phyloP scores from a whole-genome alignment of 2,797 vertebrate genomes.

The Ciconia nigra region DNA sequence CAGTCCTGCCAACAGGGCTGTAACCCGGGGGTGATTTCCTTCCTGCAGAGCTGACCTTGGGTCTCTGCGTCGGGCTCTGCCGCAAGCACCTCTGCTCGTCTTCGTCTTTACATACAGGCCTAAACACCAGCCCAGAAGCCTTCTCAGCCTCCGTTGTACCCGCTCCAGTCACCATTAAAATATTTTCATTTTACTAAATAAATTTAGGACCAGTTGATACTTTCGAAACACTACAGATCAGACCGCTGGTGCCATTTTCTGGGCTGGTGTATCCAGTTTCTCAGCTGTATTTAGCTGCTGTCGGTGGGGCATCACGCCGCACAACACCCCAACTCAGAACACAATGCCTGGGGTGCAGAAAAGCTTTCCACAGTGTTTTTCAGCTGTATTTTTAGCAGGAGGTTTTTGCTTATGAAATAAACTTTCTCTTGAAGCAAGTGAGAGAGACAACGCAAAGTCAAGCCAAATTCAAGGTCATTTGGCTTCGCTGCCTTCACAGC shows the following conservation, averaged over 20 bases:
- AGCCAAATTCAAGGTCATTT: conserved; percentile 1
- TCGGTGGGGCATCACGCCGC: background rate
- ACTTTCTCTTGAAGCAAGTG: conserved; percentile 7
- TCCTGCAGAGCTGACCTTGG: background rate
- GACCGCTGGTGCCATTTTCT: background rate
- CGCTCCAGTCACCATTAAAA: background rate
- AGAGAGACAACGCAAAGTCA: background rate
- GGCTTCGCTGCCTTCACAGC: background rate
- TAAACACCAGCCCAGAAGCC: background rate
- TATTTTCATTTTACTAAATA: background rate
- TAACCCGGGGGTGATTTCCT: background rate
- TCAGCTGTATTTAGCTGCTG: conserved; percentile 47
- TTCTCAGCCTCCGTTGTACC: background rate
- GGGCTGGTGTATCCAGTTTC: background rate
- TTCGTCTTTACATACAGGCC: background rate
- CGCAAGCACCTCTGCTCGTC: background rate
- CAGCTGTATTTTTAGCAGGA: conserved; percentile 72
- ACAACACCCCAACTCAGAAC: background rate
- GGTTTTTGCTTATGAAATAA: conserved; percentile 69
- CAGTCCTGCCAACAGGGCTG: too few species aligned
- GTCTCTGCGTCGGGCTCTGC: fast-evolving
- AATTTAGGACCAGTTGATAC: background rate
- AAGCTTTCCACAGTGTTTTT: background rate
- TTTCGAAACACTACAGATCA: fast-evolving
- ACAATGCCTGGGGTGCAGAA: background rate